These are phyloP conservation scores for Scaptodrosophila lebanonensis DNA, from an alignment of 1,140 invertebrate genomes.

Conservation along the genomic window DNA sequence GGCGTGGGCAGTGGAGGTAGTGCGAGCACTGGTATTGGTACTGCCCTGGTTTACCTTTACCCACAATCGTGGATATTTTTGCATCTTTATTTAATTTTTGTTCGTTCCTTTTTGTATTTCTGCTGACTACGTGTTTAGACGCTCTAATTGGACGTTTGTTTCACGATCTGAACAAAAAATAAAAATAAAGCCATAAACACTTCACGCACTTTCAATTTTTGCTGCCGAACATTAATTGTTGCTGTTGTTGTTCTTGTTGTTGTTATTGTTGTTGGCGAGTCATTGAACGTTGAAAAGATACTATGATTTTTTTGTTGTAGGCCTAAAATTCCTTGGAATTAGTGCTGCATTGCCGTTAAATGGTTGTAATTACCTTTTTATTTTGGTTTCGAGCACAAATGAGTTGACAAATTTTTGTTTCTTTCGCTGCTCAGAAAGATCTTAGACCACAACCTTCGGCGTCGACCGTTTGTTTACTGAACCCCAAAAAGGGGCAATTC, in stretches of 20 bases:
- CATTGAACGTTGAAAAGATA: conserved; percentile 26
- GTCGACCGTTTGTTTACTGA: too few relatives aligned
- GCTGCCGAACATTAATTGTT: too few relatives aligned
- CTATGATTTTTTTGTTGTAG: conserved; percentile 10
- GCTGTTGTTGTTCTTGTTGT: too few relatives aligned
- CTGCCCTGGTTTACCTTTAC: conserved; percentile 6
- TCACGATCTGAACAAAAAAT: conserved; percentile 17
- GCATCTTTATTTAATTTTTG: conserved; percentile 45
- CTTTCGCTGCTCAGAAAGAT: too few relatives aligned
- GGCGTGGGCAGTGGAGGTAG: too few relatives aligned
- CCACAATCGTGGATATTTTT: conserved; percentile 17
- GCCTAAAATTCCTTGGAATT: conserved; percentile 30
- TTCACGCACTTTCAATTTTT: conserved; percentile 63
- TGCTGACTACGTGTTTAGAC: conserved; percentile 51
- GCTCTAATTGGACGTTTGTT: conserved; percentile 60
- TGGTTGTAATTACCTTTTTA: conserved; percentile 38
- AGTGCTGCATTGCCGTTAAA: too few relatives aligned
- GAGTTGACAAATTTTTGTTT: conserved; percentile 51
- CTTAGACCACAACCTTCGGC: too few relatives aligned
- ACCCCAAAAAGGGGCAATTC: too few relatives aligned
- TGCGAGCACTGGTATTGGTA: too few relatives aligned
- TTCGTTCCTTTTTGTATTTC: too few relatives aligned
- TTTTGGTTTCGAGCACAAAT: conserved; percentile 47
- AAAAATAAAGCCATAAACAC: conserved; percentile 35
- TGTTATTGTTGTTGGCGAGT: too few relatives aligned